Conservation (phyloP, 53 echinoderm and acorn worm genomes). For the Crossaster papposus region DNA sequence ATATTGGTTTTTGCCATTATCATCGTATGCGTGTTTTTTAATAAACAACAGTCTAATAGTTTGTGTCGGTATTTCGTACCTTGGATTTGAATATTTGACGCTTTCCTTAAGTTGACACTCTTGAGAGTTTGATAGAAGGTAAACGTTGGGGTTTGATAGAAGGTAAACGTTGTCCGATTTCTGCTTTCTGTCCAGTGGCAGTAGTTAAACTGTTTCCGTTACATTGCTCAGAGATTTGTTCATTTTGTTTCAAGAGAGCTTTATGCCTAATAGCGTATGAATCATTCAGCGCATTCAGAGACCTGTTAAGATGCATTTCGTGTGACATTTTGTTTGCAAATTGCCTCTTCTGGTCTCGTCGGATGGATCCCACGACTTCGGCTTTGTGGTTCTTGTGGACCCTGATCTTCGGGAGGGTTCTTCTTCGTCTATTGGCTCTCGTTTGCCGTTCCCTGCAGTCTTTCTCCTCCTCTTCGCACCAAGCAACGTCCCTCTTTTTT, state of each 20-base stretch:
- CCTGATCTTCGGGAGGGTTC: conserved; percentile 54
- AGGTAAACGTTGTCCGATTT: neutral
- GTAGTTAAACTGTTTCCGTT: conserved; percentile 42
- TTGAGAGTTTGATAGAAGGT: conserved; percentile 3
- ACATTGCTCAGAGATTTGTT: conserved; percentile 42
- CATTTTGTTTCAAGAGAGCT: conserved; percentile 45
- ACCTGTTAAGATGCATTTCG: conserved; percentile 62
- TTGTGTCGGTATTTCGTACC: conserved; percentile 53
- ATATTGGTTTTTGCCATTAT: too few relatives aligned
- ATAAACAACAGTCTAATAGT: conserved; percentile 67
- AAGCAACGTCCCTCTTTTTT: conserved; percentile 46
- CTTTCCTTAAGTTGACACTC: conserved; percentile 31
- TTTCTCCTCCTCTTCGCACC: conserved; percentile 45
- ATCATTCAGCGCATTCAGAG: conserved; percentile 68
- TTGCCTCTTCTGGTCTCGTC: conserved; percentile 53
- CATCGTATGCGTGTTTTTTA: too few relatives aligned
- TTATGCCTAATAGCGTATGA: conserved; percentile 46
- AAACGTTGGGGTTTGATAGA: conserved; percentile 1
- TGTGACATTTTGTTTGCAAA: conserved; percentile 55
- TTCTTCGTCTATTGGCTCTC: conserved; percentile 18
- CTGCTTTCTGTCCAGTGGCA: conserved; percentile 29
- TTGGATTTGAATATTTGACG: conserved; percentile 4
- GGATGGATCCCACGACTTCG: conserved; percentile 68
- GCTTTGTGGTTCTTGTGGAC: conserved; percentile 61
- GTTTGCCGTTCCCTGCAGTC: conserved; percentile 34